Evolutionary conservation across 2,113 vertebrate species (phyloP).

Genomic region (Cryptomyrus ogoouensis): DNA sequence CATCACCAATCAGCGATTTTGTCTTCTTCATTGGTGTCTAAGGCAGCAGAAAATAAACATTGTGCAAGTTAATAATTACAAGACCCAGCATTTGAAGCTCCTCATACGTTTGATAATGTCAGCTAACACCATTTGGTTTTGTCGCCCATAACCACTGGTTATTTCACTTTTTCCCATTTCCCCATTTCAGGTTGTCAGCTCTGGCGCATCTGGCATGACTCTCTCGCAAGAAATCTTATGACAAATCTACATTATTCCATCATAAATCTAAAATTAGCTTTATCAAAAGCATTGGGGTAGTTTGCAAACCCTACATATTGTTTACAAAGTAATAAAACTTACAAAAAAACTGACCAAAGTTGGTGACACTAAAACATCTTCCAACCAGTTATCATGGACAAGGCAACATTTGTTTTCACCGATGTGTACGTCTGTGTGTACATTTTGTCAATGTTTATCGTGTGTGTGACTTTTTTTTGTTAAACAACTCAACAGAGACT

Average conservation of each 20-base stretch:
- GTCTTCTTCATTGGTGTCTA: slow-evolving; percentile 67
- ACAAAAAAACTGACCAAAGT: neutral
- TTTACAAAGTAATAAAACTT: neutral
- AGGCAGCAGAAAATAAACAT: slow-evolving; percentile 15
- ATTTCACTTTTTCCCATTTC: neutral
- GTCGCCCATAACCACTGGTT: neutral
- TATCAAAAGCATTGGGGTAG: neutral
- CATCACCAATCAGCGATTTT: slow-evolving; percentile 53
- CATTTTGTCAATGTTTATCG: neutral
- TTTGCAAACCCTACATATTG: neutral
- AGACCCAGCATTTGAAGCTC: neutral
- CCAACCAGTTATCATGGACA: neutral
- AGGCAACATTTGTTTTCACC: neutral
- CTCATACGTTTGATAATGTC: neutral
- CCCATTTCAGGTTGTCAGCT: neutral
- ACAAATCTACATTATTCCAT: neutral
- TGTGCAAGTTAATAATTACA: neutral
- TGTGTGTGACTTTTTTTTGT: neutral
- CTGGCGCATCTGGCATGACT: neutral
- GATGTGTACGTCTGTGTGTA: neutral
- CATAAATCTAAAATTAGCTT: neutral
- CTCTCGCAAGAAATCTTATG: no score
- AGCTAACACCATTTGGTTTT: neutral
- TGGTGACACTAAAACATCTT: neutral
- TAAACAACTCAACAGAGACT: neutral